These are phyloP conservation scores for Caenorhabditis macrosperma DNA, from an alignment of 2,888 invertebrate species.

Conservation along the genomic window DNA sequence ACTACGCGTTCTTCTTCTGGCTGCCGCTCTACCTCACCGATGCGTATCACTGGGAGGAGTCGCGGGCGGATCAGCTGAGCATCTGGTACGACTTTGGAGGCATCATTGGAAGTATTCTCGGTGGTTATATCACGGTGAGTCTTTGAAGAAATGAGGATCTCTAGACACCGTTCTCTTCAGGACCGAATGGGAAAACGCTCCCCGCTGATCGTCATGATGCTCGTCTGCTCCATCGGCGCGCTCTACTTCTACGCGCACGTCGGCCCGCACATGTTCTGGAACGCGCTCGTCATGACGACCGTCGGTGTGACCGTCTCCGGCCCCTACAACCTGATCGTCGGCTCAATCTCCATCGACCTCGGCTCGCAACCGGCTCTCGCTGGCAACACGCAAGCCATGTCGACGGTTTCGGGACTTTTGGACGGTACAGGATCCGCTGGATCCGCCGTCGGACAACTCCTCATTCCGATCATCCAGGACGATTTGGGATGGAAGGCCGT, in stretches of 20 bases:
- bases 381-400: conserved; percentile 81
- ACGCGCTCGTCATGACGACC: conserved; percentile 81
- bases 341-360: conserved; percentile 82
- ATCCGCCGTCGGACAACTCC: conserved; percentile 82
- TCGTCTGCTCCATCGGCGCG: conserved; percentile 75
- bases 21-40: conserved; percentile 82
- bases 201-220: conserved; percentile 76
- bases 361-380: conserved; percentile 81
- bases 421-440: conserved; percentile 83
- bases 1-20: conserved; percentile 83
- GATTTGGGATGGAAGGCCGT: conserved; percentile 81
- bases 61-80: conserved; percentile 81
- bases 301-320: conserved; percentile 82
- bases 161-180: too few species aligned
- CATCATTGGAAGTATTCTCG: conserved; percentile 81
- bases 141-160: neutral
- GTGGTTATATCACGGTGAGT: conserved; percentile 77
- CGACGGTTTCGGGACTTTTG: conserved; percentile 82
- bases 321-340: conserved; percentile 82
- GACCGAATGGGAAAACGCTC: conserved; percentile 77
- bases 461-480: conserved; percentile 81
- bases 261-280: conserved; percentile 74
- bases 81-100: conserved; percentile 83
- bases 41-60: conserved; percentile 70
- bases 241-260: conserved; percentile 74